Base-by-base conservation (phyloP, 2,797 vertebrate species). In the Micropoecilia bifurca region DNA sequence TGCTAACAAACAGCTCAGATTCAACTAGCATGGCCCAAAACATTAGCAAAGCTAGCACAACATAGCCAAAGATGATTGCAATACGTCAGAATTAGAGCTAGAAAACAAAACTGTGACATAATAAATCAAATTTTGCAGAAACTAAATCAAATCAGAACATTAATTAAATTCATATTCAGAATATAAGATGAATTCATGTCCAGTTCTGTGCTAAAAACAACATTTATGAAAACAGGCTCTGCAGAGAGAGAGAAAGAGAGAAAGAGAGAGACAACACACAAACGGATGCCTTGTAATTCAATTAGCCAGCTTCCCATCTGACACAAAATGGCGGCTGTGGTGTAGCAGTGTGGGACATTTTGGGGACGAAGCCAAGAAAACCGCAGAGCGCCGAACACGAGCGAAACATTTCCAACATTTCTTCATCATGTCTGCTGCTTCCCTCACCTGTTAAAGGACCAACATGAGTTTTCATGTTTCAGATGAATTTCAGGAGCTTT, bases 321-420 rank as follows among this genome's bases (percentile, higher is more conserved):
- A 92, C 85, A 93, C 88, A 93, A 93, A 92, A 93, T 93, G 90
- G 92, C 85, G 76, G 88, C 81, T 6, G 57, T 28, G 76, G 69
- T 25, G 75, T 81, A 79, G 76, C 76, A 75, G 75, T 46, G 78
- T 80, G 80, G 80, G 73, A 85, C 83, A 86, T 83, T 85, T 83
- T 77, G 79, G 85, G 84, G 85, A 69, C 18, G 66, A 69, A 90
- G 88, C 83, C 91, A 89, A 88, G 78, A 47, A 75, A 72, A 85
- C 71, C 71, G 82, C 75, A 69, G 43, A 36, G 71, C 69, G 63
- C 66, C 79, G 77, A 75, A 77, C 80, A 41, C 4, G 16, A 78
- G 75, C 43, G 59, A 41, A 9, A 41, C 39, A 6, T 61, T 61
- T 68, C 25, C 55, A 18, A 66, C 66, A n/a, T 43, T 5, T 69